A percentile compares a stretch with the other conserved stretches of the same genome.
Conservation (phyloP, 2,888 invertebrate genomes). For the Scelioninae gen. 1 region DNA sequence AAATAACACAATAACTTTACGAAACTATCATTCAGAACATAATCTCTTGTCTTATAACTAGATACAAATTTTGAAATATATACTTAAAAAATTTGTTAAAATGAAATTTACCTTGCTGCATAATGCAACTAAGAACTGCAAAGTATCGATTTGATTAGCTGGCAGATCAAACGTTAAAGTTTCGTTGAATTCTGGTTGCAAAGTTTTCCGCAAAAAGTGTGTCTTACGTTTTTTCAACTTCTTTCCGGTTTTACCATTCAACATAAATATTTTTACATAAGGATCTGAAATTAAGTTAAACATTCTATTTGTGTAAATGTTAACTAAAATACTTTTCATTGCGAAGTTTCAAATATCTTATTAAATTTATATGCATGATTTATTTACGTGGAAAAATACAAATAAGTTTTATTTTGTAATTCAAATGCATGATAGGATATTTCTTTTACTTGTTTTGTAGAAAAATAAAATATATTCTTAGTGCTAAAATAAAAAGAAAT, state of each 20-base stretch:
- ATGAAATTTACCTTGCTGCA: conserved; percentile 79
- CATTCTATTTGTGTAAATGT: background rate
- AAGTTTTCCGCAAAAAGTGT: conserved; percentile 74
- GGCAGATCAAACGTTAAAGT: conserved; percentile 84
- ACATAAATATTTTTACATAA: conserved; percentile 83
- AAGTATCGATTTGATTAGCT: conserved; percentile 81
- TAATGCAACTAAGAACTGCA: conserved; percentile 82
- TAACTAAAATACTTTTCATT: no score
- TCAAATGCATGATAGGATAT: no score
- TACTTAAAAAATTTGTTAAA: no score
- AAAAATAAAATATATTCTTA: no score
- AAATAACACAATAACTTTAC: background rate
- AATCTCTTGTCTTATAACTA: no score
- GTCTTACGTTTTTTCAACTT: conserved; percentile 84
- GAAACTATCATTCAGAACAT: no score
- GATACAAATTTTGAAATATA: no score
- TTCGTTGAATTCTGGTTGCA: conserved; percentile 84
- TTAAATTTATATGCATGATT: background rate
- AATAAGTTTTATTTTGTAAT: background rate
- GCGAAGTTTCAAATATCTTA: background rate
- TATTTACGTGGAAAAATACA: background rate
- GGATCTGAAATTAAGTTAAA: conserved; percentile 79
- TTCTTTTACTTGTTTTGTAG: no score
- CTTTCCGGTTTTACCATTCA: conserved; percentile 83
- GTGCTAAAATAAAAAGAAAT: no score